Conservation (phyloP, 2,888 invertebrate species). For the Gisinianus flammeolus region DNA sequence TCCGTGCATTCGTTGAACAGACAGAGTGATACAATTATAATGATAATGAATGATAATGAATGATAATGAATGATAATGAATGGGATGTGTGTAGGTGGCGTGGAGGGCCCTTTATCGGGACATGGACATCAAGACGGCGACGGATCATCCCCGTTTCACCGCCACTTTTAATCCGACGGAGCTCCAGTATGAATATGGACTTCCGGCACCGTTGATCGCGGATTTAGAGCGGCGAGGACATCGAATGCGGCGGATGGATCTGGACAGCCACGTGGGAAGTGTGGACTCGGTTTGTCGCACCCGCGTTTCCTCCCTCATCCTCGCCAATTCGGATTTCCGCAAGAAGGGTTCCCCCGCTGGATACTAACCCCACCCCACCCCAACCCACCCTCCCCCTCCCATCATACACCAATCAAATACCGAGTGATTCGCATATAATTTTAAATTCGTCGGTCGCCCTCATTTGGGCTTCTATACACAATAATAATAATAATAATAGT, state of each 20-base stretch:
- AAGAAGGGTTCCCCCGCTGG: constrained; percentile 55
- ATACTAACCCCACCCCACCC: constrained; percentile 44
- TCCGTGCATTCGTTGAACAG: not conserved
- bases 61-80: not conserved
- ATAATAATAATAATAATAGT: not conserved
- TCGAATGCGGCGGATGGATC: constrained; percentile 37
- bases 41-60: not conserved
- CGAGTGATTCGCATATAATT: too few relatives aligned
- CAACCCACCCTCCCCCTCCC: not conserved
- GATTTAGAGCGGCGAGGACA: constrained; percentile 56
- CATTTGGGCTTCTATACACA: too few relatives aligned
- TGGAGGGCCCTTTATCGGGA: constrained; percentile 58
- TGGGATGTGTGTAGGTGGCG: constrained; percentile 46
- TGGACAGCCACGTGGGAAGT: constrained; percentile 47
- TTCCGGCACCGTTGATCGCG: constrained; percentile 49
- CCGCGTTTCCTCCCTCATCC: constrained; percentile 42
- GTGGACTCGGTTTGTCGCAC: constrained; percentile 56
- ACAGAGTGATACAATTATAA: not conserved
- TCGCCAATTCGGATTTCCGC: constrained; percentile 58
- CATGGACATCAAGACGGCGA: constrained; percentile 57
- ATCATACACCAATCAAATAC: too few relatives aligned
- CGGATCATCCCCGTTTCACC: constrained; percentile 54
- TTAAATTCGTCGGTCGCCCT: too few relatives aligned
- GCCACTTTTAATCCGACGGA: constrained; percentile 46
- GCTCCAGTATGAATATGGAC: constrained; percentile 56